phyloP scores from a whole-genome alignment of 2,113 vertebrate genomes.

The Pangasianodon hypophthalmus region DNA sequence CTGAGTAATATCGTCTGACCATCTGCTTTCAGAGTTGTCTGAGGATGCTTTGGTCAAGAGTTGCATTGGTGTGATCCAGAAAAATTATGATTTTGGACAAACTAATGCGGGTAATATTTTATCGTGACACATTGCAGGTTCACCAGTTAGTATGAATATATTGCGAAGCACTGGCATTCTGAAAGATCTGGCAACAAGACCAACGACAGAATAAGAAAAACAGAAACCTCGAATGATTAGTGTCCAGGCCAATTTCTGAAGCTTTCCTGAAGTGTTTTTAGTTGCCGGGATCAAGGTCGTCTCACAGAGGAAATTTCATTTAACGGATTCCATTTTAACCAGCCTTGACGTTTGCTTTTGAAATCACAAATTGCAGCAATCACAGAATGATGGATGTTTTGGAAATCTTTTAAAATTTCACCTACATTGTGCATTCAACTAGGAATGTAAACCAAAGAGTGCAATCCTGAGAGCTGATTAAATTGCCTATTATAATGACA shows the following conservation, averaged over 20 bases:
- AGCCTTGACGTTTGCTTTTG: not conserved
- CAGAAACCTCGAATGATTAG: not conserved
- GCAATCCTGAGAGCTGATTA: not conserved
- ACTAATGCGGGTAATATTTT: not conserved
- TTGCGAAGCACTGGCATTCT: not conserved
- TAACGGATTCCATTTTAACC: not conserved
- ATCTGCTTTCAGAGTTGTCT: not conserved
- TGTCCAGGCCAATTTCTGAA: not conserved
- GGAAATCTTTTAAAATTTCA: not conserved
- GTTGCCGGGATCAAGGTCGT: not conserved
- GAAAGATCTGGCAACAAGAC: not conserved
- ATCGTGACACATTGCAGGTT: not conserved
- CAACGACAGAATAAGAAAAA: not conserved
- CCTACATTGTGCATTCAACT: not conserved
- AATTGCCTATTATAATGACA: conserved; percentile 10
- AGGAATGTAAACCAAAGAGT: not conserved
- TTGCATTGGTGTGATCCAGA: not conserved
- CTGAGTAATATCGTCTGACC: not conserved
- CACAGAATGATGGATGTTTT: not conserved
- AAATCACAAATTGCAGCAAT: conserved; percentile 6
- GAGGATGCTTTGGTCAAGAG: not conserved
- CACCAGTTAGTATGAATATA: not conserved
- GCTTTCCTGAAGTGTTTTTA: not conserved
- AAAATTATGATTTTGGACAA: not conserved
- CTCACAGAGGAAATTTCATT: not conserved